phyloP scores from a whole-genome alignment of 2,113 vertebrate genomes.

The Fulica atra region DNA sequence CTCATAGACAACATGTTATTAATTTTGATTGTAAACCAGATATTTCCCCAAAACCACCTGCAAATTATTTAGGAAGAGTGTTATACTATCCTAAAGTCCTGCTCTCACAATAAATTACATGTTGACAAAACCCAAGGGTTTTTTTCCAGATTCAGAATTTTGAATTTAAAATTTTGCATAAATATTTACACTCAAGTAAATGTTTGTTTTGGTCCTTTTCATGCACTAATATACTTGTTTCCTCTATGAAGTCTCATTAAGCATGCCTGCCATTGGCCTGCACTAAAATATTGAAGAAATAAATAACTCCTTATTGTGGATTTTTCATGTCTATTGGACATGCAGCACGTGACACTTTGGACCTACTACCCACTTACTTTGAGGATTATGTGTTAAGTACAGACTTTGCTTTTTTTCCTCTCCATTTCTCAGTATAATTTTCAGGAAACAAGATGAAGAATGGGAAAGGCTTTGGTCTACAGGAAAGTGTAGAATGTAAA shows the following conservation, averaged over 20 bases:
- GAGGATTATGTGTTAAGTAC: not conserved
- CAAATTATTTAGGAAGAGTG: not conserved
- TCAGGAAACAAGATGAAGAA: not conserved
- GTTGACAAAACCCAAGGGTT: rapidly evolving
- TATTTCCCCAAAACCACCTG: not conserved
- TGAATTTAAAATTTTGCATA: not conserved
- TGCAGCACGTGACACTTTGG: not conserved
- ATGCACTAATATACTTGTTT: not conserved
- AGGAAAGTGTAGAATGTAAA: not conserved
- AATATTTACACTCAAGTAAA: not conserved
- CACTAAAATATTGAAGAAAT: not conserved
- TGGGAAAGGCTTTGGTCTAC: not conserved
- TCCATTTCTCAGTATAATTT: not conserved
- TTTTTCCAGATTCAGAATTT: not conserved
- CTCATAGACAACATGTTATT: not conserved
- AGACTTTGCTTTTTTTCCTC: not conserved
- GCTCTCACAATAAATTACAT: not conserved
- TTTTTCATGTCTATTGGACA: not conserved
- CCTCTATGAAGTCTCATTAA: not conserved
- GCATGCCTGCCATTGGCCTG: not conserved
- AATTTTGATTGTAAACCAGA: not conserved
- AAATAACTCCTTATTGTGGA: not conserved
- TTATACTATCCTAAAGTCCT: not conserved
- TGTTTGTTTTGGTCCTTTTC: not conserved
- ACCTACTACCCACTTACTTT: not conserved